A percentile compares a stretch with the other conserved stretches of the same genome.
Conservation (phyloP, 2,888 invertebrate genomes). For the Pseudococcus longispinus region DNA sequence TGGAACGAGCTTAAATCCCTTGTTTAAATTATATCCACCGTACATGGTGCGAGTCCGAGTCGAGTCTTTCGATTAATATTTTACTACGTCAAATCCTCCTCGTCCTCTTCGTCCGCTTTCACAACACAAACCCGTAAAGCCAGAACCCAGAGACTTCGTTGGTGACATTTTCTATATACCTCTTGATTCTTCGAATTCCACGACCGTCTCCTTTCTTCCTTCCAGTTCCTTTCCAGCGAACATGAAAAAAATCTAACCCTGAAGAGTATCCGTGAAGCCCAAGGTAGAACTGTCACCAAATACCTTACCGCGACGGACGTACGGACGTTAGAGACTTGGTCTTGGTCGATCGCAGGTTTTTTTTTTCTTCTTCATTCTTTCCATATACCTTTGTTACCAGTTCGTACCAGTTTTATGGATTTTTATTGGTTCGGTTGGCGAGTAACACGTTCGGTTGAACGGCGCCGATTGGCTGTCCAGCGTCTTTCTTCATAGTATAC, state of each 20-base stretch:
- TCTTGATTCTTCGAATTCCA: background rate
- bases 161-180: background rate
- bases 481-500: background rate
- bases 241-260: background rate
- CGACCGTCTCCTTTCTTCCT: background rate
- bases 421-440: slow-evolving; percentile 25
- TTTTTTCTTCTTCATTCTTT: background rate
- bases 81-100: background rate
- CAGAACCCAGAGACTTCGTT: background rate
- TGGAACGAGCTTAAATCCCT: background rate
- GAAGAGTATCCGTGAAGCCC: background rate
- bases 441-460: background rate
- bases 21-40: background rate
- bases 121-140: background rate
- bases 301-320: background rate
- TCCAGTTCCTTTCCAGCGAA: background rate
- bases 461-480: slow-evolving; percentile 22
- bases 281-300: background rate
- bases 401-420: slow-evolving; percentile 23
- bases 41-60: background rate
- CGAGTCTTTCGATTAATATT: background rate
- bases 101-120: background rate
- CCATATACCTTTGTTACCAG: slow-evolving; percentile 33
- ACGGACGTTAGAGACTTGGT: background rate
- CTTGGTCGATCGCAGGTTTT: background rate